Conservation (phyloP, 2,113 vertebrate species). For the Nesoenas mayeri region DNA sequence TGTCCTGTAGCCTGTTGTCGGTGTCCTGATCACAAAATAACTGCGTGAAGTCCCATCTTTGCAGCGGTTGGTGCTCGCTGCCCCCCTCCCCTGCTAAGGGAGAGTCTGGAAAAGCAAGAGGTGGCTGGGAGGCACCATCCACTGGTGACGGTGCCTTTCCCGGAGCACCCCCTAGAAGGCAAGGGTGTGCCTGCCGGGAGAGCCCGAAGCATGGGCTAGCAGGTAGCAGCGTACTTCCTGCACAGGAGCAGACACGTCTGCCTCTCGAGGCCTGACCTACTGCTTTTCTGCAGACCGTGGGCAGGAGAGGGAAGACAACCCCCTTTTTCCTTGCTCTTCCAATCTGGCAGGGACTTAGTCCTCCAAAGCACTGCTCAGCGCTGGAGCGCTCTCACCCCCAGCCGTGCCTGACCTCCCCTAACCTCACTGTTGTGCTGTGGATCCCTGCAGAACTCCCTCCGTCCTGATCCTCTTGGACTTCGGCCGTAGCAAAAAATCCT, state of each 20-base stretch:
- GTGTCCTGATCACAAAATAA: background rate
- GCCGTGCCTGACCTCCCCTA: background rate
- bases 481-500: background rate
- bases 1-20: background rate
- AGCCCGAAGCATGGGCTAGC: fast-evolving
- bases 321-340: background rate
- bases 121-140: background rate
- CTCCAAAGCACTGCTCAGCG: background rate
- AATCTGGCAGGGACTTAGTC: background rate
- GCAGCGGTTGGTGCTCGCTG: background rate
- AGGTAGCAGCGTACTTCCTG: fast-evolving
- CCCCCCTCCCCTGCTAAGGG: background rate
- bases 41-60: background rate
- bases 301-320: background rate
- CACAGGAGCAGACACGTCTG: background rate
- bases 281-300: background rate
- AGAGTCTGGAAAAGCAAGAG: background rate
- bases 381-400: background rate
- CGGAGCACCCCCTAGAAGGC: background rate
- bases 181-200: background rate
- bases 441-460: background rate
- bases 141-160: background rate
- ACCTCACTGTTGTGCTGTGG: background rate
- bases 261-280: background rate
- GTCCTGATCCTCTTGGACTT: background rate